phyloP scores from a whole-genome alignment of 2,113 vertebrate species.

The Delphinus delphis region DNA sequence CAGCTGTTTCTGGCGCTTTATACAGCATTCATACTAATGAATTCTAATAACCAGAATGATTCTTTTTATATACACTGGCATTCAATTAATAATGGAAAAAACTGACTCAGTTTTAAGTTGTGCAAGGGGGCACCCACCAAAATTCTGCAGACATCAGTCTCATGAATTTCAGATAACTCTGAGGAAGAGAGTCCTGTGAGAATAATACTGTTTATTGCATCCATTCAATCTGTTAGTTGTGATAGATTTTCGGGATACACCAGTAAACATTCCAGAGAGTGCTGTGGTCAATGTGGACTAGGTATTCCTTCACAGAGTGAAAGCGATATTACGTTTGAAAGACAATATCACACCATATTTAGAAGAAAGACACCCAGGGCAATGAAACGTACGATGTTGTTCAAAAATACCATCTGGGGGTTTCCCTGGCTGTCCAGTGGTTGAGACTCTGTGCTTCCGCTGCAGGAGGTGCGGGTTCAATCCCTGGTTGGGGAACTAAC shows the following conservation, averaged over 20 bases:
- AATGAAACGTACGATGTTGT: rapidly evolving
- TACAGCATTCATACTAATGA: conserved; percentile 47
- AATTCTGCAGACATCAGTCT: not conserved
- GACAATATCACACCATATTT: rapidly evolving
- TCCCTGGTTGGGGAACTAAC: too few species aligned
- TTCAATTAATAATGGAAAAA: conserved; percentile 51
- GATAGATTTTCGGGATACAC: not conserved
- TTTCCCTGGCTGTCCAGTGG: too few species aligned
- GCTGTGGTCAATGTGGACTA: rapidly evolving
- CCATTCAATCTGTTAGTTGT: not conserved
- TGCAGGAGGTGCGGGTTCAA: too few species aligned
- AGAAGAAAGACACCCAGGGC: too few species aligned
- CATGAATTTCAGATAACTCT: not conserved
- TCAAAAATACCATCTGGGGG: not conserved
- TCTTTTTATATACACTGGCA: conserved; percentile 36
- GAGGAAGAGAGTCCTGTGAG: not conserved
- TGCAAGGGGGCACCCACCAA: conserved; percentile 19
- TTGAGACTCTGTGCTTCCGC: too few species aligned
- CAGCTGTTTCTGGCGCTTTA: conserved; percentile 36
- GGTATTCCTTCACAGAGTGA: rapidly evolving
- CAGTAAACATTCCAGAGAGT: not conserved
- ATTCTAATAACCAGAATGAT: conserved; percentile 47
- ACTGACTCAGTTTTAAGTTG: not conserved
- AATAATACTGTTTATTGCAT: not conserved
- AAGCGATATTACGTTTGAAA: not conserved